Evolutionary conservation across 2,113 vertebrate species (phyloP).

Genomic region (Hydrolagus affinis): DNA sequence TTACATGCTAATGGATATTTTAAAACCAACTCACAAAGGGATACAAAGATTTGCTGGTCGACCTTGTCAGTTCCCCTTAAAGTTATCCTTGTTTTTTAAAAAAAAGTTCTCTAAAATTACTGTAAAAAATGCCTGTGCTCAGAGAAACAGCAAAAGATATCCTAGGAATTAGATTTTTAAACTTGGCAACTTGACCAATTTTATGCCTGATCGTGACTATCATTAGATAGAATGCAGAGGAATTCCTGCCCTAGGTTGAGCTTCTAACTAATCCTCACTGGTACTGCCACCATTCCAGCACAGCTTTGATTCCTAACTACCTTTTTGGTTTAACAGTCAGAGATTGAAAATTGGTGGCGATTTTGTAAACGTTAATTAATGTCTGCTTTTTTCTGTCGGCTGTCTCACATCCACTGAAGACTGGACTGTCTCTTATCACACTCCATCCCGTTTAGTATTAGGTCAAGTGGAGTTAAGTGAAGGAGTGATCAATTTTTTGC

Average conservation of each 20-base stretch:
- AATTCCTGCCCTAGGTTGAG: background rate
- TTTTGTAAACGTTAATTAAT: background rate
- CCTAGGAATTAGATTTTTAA: too few species aligned
- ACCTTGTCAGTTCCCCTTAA: background rate
- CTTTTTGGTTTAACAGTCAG: background rate
- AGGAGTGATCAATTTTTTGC: too few species aligned
- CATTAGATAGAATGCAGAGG: background rate
- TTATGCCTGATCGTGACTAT: background rate
- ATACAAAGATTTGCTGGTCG: background rate
- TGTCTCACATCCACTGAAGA: background rate
- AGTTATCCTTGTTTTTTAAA: background rate
- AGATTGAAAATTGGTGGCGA: background rate
- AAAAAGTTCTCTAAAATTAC: background rate
- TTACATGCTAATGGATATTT: background rate
- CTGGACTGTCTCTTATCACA: background rate
- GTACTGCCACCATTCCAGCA: background rate
- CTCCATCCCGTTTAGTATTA: background rate
- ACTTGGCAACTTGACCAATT: background rate
- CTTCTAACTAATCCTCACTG: background rate
- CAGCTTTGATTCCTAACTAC: background rate
- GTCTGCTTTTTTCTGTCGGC: background rate
- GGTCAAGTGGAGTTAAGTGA: background rate
- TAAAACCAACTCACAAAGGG: background rate
- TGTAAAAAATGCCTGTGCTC: background rate
- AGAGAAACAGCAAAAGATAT: background rate